Conservation (phyloP, 1,140 invertebrate species). For the Cherax quadricarinatus region DNA sequence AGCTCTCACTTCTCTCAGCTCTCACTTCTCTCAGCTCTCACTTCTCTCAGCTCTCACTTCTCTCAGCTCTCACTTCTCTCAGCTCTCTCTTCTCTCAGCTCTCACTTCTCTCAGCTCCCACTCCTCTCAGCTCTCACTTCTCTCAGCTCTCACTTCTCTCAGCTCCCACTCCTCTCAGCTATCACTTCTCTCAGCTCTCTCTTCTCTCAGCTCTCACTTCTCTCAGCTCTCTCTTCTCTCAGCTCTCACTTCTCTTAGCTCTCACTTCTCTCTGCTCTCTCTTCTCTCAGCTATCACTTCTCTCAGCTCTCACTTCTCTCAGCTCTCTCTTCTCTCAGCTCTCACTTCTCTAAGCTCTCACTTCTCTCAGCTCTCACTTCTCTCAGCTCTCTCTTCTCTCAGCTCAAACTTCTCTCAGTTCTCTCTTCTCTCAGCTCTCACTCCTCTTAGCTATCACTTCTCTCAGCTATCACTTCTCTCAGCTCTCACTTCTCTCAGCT, state of each 20-base stretch:
- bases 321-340: background rate
- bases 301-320: background rate
- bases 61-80: too few species aligned
- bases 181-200: too few species aligned
- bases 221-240: too few species aligned
- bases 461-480: conserved; percentile 1
- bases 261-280: background rate
- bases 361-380: background rate
- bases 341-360: background rate
- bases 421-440: background rate
- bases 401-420: background rate
- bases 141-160: too few species aligned
- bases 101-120: too few species aligned
- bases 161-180: too few species aligned
- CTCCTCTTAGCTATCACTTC: background rate
- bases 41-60: too few species aligned
- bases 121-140: too few species aligned
- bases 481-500: background rate
- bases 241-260: too few species aligned
- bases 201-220: too few species aligned
- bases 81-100: too few species aligned
- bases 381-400: background rate
- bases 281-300: background rate
- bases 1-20: background rate
- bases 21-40: background rate